Evolutionary conservation across 2,797 vertebrate genomes (phyloP).

Genomic region (Gymnoscopelus microlampas): DNA sequence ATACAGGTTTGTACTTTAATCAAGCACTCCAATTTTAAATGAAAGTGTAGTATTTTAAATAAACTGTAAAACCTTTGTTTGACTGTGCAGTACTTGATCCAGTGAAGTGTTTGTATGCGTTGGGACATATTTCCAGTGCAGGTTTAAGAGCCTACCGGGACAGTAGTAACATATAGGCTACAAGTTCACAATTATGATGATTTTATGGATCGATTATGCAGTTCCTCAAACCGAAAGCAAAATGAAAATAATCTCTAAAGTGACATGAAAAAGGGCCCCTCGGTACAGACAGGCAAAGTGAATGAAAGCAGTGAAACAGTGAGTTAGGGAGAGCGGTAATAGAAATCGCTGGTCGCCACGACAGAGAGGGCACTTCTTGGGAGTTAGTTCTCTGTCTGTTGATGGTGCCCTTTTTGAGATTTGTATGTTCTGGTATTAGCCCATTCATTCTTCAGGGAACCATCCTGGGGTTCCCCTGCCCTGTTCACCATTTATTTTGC

Average conservation of each 20-base stretch:
- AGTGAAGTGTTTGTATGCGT: conserved; percentile 45
- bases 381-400: conserved; percentile 65
- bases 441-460: conserved; percentile 41
- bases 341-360: conserved; percentile 61
- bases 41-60: conserved; percentile 76
- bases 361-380: conserved; percentile 81
- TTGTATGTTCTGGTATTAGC: conserved; percentile 34
- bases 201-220: conserved; percentile 61
- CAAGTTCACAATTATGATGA: conserved; percentile 44
- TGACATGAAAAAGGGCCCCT: conserved; percentile 59
- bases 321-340: conserved; percentile 34
- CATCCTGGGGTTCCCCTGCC: conserved; percentile 16
- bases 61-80: conserved; percentile 50
- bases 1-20: conserved; percentile 44
- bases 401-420: conserved; percentile 27
- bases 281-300: conserved; percentile 57
- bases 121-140: conserved; percentile 73
- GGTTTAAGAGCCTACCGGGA: conserved; percentile 50
- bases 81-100: conserved; percentile 56
- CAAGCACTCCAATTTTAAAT: conserved; percentile 24
- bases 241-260: conserved; percentile 46
- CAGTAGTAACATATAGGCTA: conserved; percentile 46
- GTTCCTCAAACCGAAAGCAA: conserved; percentile 73
- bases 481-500: conserved; percentile 35
- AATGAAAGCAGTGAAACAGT: conserved; percentile 57